Evolutionary conservation across 2,113 vertebrate species (phyloP).

Genomic region (Sapayoa aenigma): DNA sequence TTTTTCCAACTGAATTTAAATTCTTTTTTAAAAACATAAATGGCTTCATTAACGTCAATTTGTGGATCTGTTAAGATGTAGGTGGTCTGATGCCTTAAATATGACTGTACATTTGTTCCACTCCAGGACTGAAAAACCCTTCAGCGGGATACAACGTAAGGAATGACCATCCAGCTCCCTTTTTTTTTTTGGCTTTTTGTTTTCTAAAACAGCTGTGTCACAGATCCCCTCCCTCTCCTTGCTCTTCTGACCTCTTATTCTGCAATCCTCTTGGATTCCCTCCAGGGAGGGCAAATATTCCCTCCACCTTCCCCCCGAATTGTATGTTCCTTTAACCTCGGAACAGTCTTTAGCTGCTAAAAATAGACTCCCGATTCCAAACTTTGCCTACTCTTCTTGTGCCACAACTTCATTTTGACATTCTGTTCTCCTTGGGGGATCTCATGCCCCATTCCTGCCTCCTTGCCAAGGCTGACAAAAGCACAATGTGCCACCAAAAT

Average conservation of each 20-base stretch:
- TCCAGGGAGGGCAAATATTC: constrained; percentile 51
- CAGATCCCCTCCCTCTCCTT: neutral
- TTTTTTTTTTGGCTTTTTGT: neutral
- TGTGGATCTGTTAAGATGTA: constrained; percentile 47
- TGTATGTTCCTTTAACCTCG: constrained; percentile 12
- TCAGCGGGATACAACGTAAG: neutral
- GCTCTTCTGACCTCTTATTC: constrained; percentile 38
- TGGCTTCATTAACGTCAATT: constrained; percentile 43
- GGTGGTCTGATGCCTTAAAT: constrained; percentile 56
- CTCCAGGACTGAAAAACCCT: neutral
- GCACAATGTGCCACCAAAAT: neutral
- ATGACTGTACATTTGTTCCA: constrained; percentile 11
- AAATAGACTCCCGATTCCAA: constrained; percentile 4
- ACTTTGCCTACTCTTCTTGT: neutral
- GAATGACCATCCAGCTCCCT: neutral
- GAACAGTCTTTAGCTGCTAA: neutral
- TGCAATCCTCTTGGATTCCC: constrained; percentile 22
- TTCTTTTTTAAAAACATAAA: neutral
- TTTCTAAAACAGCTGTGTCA: constrained; percentile 60
- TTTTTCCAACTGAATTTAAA: constrained; percentile 66
- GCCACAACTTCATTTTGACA: neutral
- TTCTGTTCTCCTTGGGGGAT: neutral
- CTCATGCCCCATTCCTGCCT: neutral
- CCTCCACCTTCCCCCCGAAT: constrained; percentile 42
- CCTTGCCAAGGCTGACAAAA: neutral